phyloP scores from a whole-genome alignment of 2,888 invertebrate genomes.

The Villa cingulata region DNA sequence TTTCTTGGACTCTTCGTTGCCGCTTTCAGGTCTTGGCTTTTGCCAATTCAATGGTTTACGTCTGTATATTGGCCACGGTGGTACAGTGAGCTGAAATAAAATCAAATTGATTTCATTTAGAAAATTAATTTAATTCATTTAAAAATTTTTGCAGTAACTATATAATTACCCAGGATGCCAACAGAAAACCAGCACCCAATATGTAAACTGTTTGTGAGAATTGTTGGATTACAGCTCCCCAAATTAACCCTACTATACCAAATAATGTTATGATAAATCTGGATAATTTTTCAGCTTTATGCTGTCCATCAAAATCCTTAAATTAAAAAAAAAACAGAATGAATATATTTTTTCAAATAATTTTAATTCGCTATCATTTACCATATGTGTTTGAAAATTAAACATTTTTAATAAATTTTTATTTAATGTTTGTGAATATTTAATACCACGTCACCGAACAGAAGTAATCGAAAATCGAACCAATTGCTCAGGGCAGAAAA shows the following conservation, averaged over 20 bases:
- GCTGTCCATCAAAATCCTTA: slow-evolving; percentile 83
- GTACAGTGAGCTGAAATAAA: slow-evolving; percentile 58
- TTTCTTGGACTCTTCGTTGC: slow-evolving; percentile 37
- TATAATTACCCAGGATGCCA: slow-evolving; percentile 63
- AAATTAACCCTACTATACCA: slow-evolving; percentile 78
- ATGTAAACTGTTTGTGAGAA: slow-evolving; percentile 93
- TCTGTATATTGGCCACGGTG: slow-evolving; percentile 94
- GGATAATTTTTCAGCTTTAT: slow-evolving; percentile 76
- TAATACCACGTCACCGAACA: background rate
- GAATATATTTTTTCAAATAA: background rate
- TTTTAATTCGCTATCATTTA: slow-evolving; percentile 13
- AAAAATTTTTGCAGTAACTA: background rate
- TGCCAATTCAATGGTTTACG: slow-evolving; percentile 83
- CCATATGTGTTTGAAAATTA: slow-evolving; percentile 37
- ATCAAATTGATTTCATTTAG: too few relatives aligned
- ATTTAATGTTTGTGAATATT: background rate
- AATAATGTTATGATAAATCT: slow-evolving; percentile 81
- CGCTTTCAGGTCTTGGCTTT: slow-evolving; percentile 46
- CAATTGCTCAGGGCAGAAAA: too few relatives aligned
- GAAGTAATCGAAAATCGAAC: too few relatives aligned
- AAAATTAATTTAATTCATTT: background rate
- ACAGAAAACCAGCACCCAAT: slow-evolving; percentile 75
- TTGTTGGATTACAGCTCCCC: slow-evolving; percentile 89
- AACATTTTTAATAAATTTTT: slow-evolving; percentile 21
- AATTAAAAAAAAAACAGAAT: slow-evolving; percentile 12